Base-by-base conservation (phyloP, 2,888 invertebrate species). In the Hetaerina titia region DNA sequence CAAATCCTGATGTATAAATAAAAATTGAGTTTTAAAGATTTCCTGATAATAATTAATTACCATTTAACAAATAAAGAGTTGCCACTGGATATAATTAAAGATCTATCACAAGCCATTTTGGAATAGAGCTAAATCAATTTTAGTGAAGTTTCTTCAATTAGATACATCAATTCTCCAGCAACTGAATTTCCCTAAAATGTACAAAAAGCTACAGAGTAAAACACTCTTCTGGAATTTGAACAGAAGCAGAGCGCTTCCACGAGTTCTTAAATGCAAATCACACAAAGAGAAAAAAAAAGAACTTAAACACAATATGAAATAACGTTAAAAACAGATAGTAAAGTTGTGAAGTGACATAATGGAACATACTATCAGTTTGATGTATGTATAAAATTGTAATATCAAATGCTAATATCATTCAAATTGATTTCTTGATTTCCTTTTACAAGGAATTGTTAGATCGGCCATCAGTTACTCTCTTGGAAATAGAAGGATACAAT, bases 401-500 rank as follows among this genome's bases (percentile, higher is more conserved):
- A 31, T 81, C 25, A 81, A 81, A 81, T 13, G 9, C 56, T 45
- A 74, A 56, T 69, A 63, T 56, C 56, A 56, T n/a, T 9, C 17
- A 69, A 57, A 57, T 56, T 69, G n/a, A 56, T 69, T 8, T 56
- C 11, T 74, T 17, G 6, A 69, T 92, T 64, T 25, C n/a, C 81
- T 81, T 13, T 81, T 31, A 92, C 56, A 92, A 69, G 56, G 92
- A 92, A 56, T 69, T 92, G 56, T 92, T 92, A n/a, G 92, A 92
- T 56, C 92, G 64, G 22, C 69, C 69, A 56, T 92, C 92, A 56
- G 64, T 22, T 56, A 92, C 60, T 56, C 92, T 92, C 69, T 92
- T 92, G 22, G 92, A 56, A 56, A 92, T 45, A 11, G 92, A 92
- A 2, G 92, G 92, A 69, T 92, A 92, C 31, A 92, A 57, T 56